Evolutionary conservation across 1,140 invertebrate species (phyloP), one percentile per base, ranked within the genome.

Genomic region (Drosophila orena): DNA sequence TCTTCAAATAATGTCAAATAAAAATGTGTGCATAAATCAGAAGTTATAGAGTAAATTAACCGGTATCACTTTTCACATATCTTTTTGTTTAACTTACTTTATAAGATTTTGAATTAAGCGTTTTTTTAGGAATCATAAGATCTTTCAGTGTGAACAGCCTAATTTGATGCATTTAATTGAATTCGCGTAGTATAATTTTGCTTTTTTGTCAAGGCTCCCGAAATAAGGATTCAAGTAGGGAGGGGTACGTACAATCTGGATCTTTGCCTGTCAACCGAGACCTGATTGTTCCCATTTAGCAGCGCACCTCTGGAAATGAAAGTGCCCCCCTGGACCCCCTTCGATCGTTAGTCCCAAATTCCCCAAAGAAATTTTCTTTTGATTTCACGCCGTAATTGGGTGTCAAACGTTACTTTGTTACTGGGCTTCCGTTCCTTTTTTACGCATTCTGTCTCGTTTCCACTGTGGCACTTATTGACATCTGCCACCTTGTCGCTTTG

Each of bases 331-430:
- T 38, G 14, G 46, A n/a, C 35, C 14, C 56, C 52, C 43, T 43
- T 38, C 57, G 27, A 47, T 57, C 46, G 30, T 24, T 35, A 50
- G 38, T 59, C 64, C 68, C 58, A 71, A 64, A 85, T 85, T 84
- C 72, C 77, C 77, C 65, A 73, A 57, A 69, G 78, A 75, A 86
- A 81, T 86, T 86, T 86, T 71, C 78, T 81, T 86, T 86, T 86
- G 81, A 86, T 81, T 86, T 86, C 74, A 74, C 78, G 83, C 81
- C 81, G 81, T 88, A 86, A 85, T 85, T 85, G 81, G 81, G 81
- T 85, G 81, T 85, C 81, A 86, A 85, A 81, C 73, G 77, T 81
- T 81, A 81, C 83, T 81, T 84, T 84, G 80, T 84, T 84, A 73
- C 81, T 64, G 59, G 71, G 54, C 58, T 81, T 79, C 74, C 77